Conservation (phyloP, 2,797 vertebrate species). For the Pitangus sulphuratus region DNA sequence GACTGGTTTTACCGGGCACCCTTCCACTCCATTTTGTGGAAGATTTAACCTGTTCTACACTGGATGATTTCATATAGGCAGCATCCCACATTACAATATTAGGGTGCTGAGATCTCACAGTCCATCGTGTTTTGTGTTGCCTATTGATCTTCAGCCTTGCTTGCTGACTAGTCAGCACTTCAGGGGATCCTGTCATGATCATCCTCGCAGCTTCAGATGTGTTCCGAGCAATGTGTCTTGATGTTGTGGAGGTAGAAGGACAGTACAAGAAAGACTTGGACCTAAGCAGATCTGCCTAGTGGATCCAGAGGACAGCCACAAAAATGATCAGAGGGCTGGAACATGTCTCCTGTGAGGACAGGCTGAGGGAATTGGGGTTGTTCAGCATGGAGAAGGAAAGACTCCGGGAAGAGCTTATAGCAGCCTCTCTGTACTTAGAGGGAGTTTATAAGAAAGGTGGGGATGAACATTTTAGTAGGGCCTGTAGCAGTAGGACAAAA, state of each 20-base stretch:
- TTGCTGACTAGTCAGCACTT: not conserved
- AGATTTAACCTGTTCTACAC: not conserved
- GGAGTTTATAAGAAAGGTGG: not conserved
- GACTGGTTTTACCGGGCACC: not conserved
- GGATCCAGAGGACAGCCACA: not conserved
- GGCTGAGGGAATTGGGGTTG: not conserved
- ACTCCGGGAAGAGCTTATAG: fast-evolving
- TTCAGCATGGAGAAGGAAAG: not conserved
- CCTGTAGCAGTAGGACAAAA: not conserved
- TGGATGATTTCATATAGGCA: not conserved
- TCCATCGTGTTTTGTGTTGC: not conserved
- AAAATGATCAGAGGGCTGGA: not conserved
- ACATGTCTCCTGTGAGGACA: not conserved
- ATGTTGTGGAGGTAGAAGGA: not conserved
- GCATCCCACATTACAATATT: not conserved
- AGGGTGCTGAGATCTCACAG: not conserved
- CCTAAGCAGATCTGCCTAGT: not conserved
- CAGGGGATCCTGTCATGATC: not conserved
- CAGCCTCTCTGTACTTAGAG: not conserved
- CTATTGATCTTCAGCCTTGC: not conserved
- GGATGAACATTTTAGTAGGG: not conserved
- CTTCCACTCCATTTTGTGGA: not conserved
- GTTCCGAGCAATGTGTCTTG: not conserved
- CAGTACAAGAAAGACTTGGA: not conserved
- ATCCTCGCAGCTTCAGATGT: not conserved